Percentiles rank a stretch among this genome's conserved stretches.
Conservation (phyloP, 2,113 vertebrate species). For the Garra rufa region DNA sequence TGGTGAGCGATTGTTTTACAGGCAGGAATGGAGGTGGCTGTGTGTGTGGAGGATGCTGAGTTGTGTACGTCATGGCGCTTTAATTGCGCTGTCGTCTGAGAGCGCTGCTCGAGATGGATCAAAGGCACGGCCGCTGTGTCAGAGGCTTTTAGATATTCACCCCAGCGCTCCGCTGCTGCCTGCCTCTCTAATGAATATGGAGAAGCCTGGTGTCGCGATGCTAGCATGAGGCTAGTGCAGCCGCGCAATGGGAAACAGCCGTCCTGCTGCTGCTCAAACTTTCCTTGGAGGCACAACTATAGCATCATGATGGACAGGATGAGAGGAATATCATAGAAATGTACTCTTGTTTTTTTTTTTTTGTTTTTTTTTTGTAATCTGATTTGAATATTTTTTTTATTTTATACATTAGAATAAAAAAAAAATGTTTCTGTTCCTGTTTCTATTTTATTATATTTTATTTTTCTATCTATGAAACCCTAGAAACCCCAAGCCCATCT, state of each 20-base stretch:
- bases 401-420: too few species aligned
- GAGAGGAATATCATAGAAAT: neutral
- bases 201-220: slow-evolving; percentile 11
- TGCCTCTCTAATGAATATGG: slow-evolving; percentile 41
- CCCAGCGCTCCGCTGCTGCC: slow-evolving; percentile 13
- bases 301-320: neutral
- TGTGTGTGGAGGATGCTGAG: neutral
- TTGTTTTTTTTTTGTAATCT: too few species aligned
- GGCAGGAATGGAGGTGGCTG: neutral
- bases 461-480: too few species aligned
- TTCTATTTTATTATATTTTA: too few species aligned
- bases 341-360: neutral
- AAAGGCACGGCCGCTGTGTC: slow-evolving; percentile 20
- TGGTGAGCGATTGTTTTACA: neutral
- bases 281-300: neutral
- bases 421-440: too few species aligned
- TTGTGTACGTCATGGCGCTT: slow-evolving; percentile 51
- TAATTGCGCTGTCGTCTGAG: slow-evolving; percentile 65
- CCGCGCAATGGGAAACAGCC: neutral
- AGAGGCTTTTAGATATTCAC: slow-evolving; percentile 39
- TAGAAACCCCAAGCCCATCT: too few species aligned
- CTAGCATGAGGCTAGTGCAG: neutral
- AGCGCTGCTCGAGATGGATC: slow-evolving; percentile 40
- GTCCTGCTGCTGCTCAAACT: neutral
- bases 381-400: too few species aligned